phyloP scores from a whole-genome alignment of 1,140 invertebrate genomes.

The Rhyacophila brunnea region DNA sequence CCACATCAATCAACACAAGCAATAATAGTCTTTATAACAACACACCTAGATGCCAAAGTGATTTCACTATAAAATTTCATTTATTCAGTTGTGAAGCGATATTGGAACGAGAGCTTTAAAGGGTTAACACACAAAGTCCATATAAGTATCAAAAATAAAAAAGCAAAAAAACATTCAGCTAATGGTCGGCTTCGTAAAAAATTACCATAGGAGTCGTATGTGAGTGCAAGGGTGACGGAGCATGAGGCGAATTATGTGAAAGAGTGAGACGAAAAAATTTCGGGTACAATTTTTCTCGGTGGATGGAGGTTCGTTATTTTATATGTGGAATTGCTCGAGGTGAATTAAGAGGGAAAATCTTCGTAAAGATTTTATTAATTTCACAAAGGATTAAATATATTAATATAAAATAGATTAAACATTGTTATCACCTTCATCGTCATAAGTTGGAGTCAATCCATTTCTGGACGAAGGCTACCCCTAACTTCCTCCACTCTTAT shows the following conservation, averaged over 20 bases:
- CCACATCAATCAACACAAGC: not conserved
- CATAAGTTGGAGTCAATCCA: no score
- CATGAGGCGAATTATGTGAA: not conserved
- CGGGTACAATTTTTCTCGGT: constrained; percentile 25
- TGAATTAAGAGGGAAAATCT: constrained; percentile 10
- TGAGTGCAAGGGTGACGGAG: constrained; percentile 19
- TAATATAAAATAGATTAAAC: no score
- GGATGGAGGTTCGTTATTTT: constrained; percentile 33
- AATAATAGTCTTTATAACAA: not conserved
- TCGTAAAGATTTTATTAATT: no score
- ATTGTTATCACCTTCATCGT: no score
- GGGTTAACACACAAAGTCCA: constrained; percentile 32
- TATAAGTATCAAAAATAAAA: constrained; percentile 33
- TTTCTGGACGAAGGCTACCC: no score
- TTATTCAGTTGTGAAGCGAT: constrained; percentile 6
- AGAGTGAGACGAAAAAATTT: constrained; percentile 12
- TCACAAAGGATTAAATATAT: no score
- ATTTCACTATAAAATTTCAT: not conserved
- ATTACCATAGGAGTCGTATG: constrained; percentile 24
- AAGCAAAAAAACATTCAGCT: constrained; percentile 34
- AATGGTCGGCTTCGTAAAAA: constrained; percentile 32
- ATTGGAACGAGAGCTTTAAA: constrained; percentile 11
- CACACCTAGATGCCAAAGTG: not conserved
- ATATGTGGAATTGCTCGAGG: constrained; percentile 21
- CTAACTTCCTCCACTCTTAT: no score